phyloP scores from a whole-genome alignment of 2,113 vertebrate genomes.

The Thamnaconus septentrionalis region DNA sequence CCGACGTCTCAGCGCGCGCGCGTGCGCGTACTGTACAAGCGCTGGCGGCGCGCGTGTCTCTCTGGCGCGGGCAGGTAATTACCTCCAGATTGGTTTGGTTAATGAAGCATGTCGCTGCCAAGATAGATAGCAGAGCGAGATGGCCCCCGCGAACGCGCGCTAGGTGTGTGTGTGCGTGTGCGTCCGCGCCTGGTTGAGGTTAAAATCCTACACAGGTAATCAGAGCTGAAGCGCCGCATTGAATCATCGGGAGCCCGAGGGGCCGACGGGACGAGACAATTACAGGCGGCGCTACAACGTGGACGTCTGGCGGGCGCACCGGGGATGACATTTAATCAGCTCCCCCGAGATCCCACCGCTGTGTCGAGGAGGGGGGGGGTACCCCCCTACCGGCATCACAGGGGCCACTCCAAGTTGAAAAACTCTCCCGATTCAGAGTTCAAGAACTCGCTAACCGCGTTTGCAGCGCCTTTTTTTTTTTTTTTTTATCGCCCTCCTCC shows the following conservation, averaged over 20 bases:
- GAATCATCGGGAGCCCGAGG: conserved; percentile 49
- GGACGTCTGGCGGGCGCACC: conserved; percentile 31
- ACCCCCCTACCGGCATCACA: conserved; percentile 7
- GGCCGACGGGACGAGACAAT: conserved; percentile 57
- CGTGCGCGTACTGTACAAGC: conserved; percentile 14
- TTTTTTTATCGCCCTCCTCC: too few species aligned
- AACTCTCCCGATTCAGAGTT: conserved; percentile 3
- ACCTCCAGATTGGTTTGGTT: conserved; percentile 77
- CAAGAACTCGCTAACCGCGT: conserved; percentile 5
- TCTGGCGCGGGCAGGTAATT: conserved; percentile 71
- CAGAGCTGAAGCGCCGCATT: conserved; percentile 57
- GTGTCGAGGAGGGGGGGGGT: conserved; percentile 17
- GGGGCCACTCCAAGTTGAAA: conserved; percentile 2
- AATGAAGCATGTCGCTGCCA: conserved; percentile 71
- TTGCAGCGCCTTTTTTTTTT: neutral
- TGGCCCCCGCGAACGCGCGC: conserved; percentile 8
- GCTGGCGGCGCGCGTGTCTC: conserved; percentile 32
- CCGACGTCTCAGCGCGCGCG: conserved; percentile 1
- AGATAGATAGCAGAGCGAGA: conserved; percentile 58
- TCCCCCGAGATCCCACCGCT: conserved; percentile 32
- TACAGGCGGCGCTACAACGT: conserved; percentile 46
- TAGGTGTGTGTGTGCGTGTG: neutral
- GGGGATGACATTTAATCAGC: conserved; percentile 38
- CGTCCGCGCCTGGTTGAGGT: conserved; percentile 39
- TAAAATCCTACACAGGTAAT: conserved; percentile 61